These are phyloP conservation scores for Spilosoma lubricipeda DNA, from an alignment of 2,888 invertebrate genomes.

Conservation along the genomic window DNA sequence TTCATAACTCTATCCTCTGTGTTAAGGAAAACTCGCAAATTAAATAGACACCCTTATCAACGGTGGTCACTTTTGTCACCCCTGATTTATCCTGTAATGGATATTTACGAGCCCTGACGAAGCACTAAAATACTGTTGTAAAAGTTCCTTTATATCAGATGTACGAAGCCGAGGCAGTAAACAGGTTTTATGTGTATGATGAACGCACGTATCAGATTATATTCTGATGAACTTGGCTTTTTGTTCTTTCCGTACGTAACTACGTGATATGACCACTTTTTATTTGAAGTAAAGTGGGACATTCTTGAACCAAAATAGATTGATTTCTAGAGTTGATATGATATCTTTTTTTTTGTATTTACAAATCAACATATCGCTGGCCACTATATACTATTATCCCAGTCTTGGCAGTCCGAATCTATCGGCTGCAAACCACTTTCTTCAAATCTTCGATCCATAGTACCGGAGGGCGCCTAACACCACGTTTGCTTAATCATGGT, in stretches of 20 bases:
- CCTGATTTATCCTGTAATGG: slow-evolving; percentile 45
- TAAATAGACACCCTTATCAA: slow-evolving; percentile 33
- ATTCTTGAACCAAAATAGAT: not conserved
- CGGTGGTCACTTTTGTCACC: slow-evolving; percentile 28
- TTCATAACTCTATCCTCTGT: slow-evolving; percentile 7
- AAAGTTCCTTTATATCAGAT: slow-evolving; percentile 49
- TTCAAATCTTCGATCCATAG: too few relatives aligned
- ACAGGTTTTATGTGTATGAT: slow-evolving; percentile 44
- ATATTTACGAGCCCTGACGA: slow-evolving; percentile 46
- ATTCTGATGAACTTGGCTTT: slow-evolving; percentile 32
- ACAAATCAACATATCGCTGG: too few relatives aligned
- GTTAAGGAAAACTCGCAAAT: slow-evolving; percentile 18
- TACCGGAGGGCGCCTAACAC: too few relatives aligned
- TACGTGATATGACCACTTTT: not conserved
- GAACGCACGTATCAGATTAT: slow-evolving; percentile 31
- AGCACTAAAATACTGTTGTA: slow-evolving; percentile 46
- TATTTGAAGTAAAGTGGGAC: not conserved
- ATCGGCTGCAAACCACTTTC: too few relatives aligned
- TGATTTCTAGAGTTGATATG: not conserved
- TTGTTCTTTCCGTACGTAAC: slow-evolving; percentile 18
- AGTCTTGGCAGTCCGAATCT: too few relatives aligned
- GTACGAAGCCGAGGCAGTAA: slow-evolving; percentile 33
- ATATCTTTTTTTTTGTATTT: too few relatives aligned
- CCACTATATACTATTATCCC: too few relatives aligned
- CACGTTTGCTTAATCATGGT: too few relatives aligned